These are phyloP conservation scores for Cephus pygmeus DNA, from an alignment of 2,888 invertebrate species.

Conservation along the genomic window DNA sequence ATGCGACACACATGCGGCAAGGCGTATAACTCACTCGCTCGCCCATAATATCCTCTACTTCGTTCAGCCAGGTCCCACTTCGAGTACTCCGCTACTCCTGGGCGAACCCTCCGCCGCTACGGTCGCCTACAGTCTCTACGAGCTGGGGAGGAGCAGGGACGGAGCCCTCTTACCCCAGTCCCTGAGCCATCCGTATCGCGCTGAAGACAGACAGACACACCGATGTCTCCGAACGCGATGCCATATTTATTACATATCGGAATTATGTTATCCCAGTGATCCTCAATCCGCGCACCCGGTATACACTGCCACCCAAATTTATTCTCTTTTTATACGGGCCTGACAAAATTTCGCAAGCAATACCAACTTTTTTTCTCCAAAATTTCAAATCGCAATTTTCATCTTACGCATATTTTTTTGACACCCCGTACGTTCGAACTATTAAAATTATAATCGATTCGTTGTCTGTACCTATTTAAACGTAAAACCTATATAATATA, in stretches of 20 bases:
- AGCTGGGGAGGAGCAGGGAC: background rate
- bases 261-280: constrained; percentile 48
- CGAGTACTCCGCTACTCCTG: constrained; percentile 53
- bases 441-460: background rate
- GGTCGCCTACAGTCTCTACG: background rate
- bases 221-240: constrained; percentile 41
- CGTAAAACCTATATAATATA: background rate
- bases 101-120: constrained; percentile 43
- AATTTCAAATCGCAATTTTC: background rate
- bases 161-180: background rate
- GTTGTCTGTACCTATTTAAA: background rate
- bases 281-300: background rate
- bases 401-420: background rate
- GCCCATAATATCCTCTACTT: constrained; percentile 58
- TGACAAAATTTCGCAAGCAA: fast-evolving
- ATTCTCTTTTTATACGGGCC: background rate
- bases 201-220: constrained; percentile 54
- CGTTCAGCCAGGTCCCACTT: constrained; percentile 62
- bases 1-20: constrained; percentile 65
- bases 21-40: constrained; percentile 65
- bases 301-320: background rate
- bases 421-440: background rate
- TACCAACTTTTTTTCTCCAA: background rate
- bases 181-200: background rate
- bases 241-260: constrained; percentile 61